These are phyloP conservation scores for Caradrina clavipalpis DNA, from an alignment of 2,888 invertebrate species.

Conservation along the genomic window DNA sequence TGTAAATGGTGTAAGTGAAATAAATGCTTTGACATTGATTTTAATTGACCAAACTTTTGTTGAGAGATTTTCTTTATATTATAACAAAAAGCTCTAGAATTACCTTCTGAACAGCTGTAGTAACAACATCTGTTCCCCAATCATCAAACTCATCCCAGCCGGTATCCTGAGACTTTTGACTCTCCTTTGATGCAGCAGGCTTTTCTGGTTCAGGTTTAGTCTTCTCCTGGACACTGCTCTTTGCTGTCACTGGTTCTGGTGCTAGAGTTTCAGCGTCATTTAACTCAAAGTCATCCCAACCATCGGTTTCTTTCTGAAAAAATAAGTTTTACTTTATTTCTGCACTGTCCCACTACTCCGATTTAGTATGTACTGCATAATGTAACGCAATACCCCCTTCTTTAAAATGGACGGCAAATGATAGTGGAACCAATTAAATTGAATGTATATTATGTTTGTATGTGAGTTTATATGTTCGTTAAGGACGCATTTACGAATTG, in stretches of 20 bases:
- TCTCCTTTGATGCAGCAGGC: constrained; percentile 44
- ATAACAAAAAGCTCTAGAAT: background rate
- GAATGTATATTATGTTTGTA: too few relatives aligned
- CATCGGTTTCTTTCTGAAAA: constrained; percentile 74
- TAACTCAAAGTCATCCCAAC: constrained; percentile 89
- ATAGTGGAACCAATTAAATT: too few relatives aligned
- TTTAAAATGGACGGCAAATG: too few relatives aligned
- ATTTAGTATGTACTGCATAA: too few relatives aligned
- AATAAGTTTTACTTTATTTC: background rate
- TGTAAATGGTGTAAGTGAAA: too few relatives aligned
- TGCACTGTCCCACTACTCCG: too few relatives aligned
- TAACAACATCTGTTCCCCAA: constrained; percentile 80
- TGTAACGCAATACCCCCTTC: too few relatives aligned
- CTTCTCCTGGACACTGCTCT: constrained; percentile 19
- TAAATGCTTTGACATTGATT: too few relatives aligned
- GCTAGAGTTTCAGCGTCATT: constrained; percentile 75
- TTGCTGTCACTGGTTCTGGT: constrained; percentile 36
- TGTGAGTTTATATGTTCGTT: too few relatives aligned
- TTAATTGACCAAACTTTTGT: too few relatives aligned
- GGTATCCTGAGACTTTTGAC: constrained; percentile 78
- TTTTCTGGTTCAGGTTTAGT: constrained; percentile 14
- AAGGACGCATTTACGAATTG: too few relatives aligned
- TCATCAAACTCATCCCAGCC: constrained; percentile 90
- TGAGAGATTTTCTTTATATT: too few relatives aligned
- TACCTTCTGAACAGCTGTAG: constrained; percentile 66